Evolutionary conservation across 2,797 vertebrate genomes (phyloP), one percentile per base, ranked within the genome.

Genomic region (Malurus splendens): DNA sequence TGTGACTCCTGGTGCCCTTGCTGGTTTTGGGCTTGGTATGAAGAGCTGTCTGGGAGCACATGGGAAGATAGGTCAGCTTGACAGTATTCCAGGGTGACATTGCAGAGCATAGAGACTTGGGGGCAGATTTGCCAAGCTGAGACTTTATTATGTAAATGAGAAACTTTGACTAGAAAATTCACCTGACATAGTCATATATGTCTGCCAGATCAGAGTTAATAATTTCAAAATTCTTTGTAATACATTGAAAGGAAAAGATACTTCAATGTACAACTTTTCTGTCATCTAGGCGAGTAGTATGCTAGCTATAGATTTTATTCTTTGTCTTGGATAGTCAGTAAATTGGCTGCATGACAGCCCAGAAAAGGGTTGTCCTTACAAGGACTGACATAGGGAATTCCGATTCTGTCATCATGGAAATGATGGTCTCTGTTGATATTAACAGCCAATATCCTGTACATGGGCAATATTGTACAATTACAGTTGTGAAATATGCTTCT

Each of bases 21-120:
- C 0, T 0, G 1, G 12, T 28, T 32, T 25, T 23, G n/a, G 45
- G 5, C 8, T 28, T 36, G 33, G 18, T 13, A 18, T 11, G 27
- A 33, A 77, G 30, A 39, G 7, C 9, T 60, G 48, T 3, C 16
- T 70, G 20, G 9, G 33, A 67, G 13, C 23, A 27, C n/a, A 19
- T 0, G 3, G 9, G 23, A 45, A 45, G 14, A 77, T 27, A 74
- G 5, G 13, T 41, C 42, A 74, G 8, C 28, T 10, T 72, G 45
- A 12, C 28, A 24, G 3, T 52, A 28, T 10, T 86, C 10, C 19
- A 44, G 30, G 8, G 25, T 48, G 33, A 77, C 62, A 30, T 3
- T 51, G 24, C 18, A 66, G 15, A 6, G 13, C 32, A 14, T 3
- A 51, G 56, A 32, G n/a, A 67, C 5, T 32, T 32, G 50, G 33